Percentiles rank a stretch among this genome's conserved stretches.
These are phyloP conservation scores for Channallabes apus DNA, from an alignment of 2,797 vertebrate genomes.

Conservation along the genomic window DNA sequence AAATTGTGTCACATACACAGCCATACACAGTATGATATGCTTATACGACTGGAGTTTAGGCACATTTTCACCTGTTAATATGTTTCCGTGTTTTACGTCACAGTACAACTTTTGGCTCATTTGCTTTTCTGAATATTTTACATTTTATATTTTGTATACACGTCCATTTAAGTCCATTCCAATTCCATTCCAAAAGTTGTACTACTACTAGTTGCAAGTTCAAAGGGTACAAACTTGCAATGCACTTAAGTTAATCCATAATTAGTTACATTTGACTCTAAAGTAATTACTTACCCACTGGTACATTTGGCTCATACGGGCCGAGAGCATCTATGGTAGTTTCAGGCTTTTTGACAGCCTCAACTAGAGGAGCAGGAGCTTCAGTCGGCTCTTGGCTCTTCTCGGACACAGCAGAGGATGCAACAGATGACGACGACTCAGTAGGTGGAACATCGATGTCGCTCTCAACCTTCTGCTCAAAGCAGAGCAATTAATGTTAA, in stretches of 20 bases:
- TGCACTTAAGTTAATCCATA: not conserved
- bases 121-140: not conserved
- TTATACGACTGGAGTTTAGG: not conserved
- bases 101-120: not conserved
- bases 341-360: constrained; percentile 53
- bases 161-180: not conserved
- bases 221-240: not conserved
- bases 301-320: constrained; percentile 80
- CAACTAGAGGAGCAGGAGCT: not conserved
- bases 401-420: constrained; percentile 23
- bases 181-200: not conserved
- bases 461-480: constrained; percentile 21
- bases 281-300: constrained; percentile 80
- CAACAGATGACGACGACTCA: constrained; percentile 1
- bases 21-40: too few species aligned
- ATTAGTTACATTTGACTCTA: not conserved
- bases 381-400: constrained; percentile 46
- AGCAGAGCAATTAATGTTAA: constrained; percentile 7
- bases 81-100: not conserved
- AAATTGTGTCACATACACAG: not conserved
- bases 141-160: not conserved
- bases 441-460: not conserved
- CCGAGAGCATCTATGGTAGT: constrained; percentile 73
- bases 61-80: not conserved
- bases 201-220: not conserved